Evolutionary conservation across 1,140 invertebrate genomes (phyloP).

Genomic region (Penaeus indicus): DNA sequence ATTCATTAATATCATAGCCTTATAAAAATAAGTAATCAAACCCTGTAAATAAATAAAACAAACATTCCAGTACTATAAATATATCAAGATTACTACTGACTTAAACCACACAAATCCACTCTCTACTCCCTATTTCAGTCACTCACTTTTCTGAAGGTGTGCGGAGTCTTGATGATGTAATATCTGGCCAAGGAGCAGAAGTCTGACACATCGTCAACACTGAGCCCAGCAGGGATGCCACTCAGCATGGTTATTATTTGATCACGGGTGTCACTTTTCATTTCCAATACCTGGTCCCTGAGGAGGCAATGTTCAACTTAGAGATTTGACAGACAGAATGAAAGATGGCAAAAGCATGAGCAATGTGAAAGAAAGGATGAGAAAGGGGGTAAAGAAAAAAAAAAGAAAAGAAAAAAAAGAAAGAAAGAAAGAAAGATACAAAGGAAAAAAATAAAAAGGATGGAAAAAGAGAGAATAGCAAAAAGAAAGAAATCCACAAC

Average conservation of each 20-base stretch:
- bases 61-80: too few species aligned
- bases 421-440: too few species aligned
- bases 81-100: not conserved
- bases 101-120: not conserved
- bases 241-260: conserved; percentile 81
- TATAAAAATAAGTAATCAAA: too few species aligned
- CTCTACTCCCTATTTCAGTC: not conserved
- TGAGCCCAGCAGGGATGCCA: conserved; percentile 86
- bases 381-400: not conserved
- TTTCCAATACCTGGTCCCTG: conserved; percentile 86
- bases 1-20: too few species aligned
- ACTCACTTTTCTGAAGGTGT: conserved; percentile 85
- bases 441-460: not conserved
- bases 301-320: conserved; percentile 43
- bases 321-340: not conserved
- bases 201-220: conserved; percentile 95
- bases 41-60: too few species aligned
- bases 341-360: not conserved
- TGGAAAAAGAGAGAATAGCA: not conserved
- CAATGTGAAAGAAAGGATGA: conserved; percentile 2
- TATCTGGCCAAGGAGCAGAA: conserved; percentile 96
- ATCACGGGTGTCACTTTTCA: conserved; percentile 82
- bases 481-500: not conserved
- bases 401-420: not conserved
- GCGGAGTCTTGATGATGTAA: conserved; percentile 91